Evolutionary conservation across 2,888 invertebrate species (phyloP), one percentile per base, ranked within the genome.

Genomic region (Parthenolecanium corni): DNA sequence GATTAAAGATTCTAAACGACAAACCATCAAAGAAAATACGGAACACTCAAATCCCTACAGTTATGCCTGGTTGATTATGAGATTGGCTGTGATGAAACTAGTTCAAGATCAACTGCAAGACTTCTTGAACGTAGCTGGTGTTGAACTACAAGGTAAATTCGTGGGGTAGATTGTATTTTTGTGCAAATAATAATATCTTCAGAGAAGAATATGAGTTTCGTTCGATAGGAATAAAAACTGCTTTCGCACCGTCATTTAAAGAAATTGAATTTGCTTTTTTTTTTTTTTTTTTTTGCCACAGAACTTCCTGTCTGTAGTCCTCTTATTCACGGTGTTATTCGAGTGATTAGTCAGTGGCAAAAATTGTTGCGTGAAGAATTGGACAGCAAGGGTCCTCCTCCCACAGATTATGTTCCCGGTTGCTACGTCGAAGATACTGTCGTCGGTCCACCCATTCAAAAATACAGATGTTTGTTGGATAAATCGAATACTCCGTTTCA

Each of bases 251-350:
- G n/a, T n/a, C n/a, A n/a, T n/a, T n/a, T n/a, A n/a, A n/a, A n/a
- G n/a, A n/a, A n/a, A 9, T 31, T 44, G 16, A 18, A n/a, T 44
- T 4, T n/a, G 5, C 9, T n/a, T n/a, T 44, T 25, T 52, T 25
- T 5, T 52, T 24, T 25, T 25, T n/a, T 52, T n/a, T 3, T 16
- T 52, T 25, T 25, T 14, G 6, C n/a, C n/a, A 16, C 71, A 91
- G 96, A 97, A 75, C 76, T 97, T 64, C 93, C 96, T 20, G 92
- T 93, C 16, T 85, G 90, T 23, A 94, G 94, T 71, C 96, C 97
- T 0, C 80, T 93, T 68, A 85, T 96, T 58, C 95, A 97, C 74
- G 87, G 88, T 24, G 84, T 89, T 25, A 74, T 97, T 66, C 82
- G 91, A 57, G 83, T 88, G 36, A 80, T 96, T 63, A 85, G 86